phyloP scores from a whole-genome alignment of 2,888 invertebrate species.

The Harmothoe impar region DNA sequence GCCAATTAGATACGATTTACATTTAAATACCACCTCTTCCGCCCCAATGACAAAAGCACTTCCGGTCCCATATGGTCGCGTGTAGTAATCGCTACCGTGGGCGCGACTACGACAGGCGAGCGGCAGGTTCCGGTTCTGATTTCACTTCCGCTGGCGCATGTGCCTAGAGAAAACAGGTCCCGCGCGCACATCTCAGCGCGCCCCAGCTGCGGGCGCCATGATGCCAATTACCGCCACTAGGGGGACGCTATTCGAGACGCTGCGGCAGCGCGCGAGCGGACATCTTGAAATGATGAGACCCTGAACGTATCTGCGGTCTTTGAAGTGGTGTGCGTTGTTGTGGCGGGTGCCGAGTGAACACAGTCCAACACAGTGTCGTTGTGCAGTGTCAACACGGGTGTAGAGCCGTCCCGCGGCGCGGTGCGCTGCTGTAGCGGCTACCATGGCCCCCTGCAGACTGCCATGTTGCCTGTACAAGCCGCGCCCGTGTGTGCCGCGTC shows the following conservation, averaged over 20 bases:
- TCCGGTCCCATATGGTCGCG: neutral
- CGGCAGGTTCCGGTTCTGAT: too few species aligned
- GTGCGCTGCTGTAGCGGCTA: too few species aligned
- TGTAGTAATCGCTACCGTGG: too few species aligned
- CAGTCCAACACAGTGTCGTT: constrained; percentile 25
- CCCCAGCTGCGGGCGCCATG: neutral
- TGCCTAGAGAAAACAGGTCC: neutral
- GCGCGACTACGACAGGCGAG: too few species aligned
- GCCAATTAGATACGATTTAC: constrained; percentile 8
- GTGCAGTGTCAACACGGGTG: constrained; percentile 14
- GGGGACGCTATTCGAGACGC: neutral
- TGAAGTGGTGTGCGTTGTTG: constrained; percentile 25
- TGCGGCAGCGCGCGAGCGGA: neutral
- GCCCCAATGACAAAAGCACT: neutral
- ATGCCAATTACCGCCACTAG: neutral
- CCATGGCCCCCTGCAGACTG: neutral
- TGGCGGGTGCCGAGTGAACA: neutral
- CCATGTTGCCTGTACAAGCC: constrained; percentile 37
- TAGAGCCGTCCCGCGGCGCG: neutral
- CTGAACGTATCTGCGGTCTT: neutral
- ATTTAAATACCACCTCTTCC: constrained; percentile 28
- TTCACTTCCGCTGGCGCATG: neutral
- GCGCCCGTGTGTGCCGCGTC: neutral
- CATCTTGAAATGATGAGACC: constrained; percentile 44
- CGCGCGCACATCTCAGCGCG: neutral